phyloP scores from a whole-genome alignment of 2,113 vertebrate species.

The Buteo buteo region DNA sequence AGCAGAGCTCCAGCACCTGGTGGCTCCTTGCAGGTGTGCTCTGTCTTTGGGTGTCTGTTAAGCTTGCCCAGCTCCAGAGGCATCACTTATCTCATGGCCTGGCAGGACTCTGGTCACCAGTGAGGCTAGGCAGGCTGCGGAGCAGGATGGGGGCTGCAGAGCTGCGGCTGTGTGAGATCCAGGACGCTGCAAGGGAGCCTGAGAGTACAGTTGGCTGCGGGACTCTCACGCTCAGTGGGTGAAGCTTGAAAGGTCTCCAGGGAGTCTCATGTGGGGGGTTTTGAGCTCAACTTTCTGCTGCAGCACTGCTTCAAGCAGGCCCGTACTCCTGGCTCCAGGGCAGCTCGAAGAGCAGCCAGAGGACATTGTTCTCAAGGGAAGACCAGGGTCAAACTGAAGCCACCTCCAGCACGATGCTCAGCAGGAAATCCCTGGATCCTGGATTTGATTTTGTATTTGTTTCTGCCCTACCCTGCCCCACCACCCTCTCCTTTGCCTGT shows the following conservation, averaged over 20 bases:
- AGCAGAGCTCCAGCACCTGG: background rate
- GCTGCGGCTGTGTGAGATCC: background rate
- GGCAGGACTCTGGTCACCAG: accelerated
- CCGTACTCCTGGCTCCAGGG: background rate
- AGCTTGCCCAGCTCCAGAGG: background rate
- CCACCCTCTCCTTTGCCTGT: conserved; percentile 12
- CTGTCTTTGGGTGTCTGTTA: background rate
- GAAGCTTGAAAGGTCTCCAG: conserved; percentile 19
- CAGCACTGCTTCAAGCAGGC: background rate
- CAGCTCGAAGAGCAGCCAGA: conserved; percentile 45
- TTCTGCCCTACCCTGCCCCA: conserved; percentile 46
- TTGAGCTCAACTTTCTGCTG: conserved; percentile 2
- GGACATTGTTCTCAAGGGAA: conserved; percentile 37
- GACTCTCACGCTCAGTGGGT: conserved; percentile 19
- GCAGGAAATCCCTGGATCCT: conserved; percentile 1
- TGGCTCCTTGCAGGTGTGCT: background rate
- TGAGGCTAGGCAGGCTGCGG: background rate
- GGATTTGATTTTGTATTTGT: background rate
- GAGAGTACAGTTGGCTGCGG: background rate
- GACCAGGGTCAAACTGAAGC: conserved; percentile 32
- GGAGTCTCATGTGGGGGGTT: background rate
- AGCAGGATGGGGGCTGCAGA: background rate
- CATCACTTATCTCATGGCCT: background rate
- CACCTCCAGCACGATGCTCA: conserved; percentile 15
- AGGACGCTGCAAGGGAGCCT: background rate